A percentile compares a stretch with the other conserved stretches of the same genome.
These are phyloP conservation scores for Leuciscus idus DNA, from an alignment of 2,113 vertebrate species.

Conservation along the genomic window DNA sequence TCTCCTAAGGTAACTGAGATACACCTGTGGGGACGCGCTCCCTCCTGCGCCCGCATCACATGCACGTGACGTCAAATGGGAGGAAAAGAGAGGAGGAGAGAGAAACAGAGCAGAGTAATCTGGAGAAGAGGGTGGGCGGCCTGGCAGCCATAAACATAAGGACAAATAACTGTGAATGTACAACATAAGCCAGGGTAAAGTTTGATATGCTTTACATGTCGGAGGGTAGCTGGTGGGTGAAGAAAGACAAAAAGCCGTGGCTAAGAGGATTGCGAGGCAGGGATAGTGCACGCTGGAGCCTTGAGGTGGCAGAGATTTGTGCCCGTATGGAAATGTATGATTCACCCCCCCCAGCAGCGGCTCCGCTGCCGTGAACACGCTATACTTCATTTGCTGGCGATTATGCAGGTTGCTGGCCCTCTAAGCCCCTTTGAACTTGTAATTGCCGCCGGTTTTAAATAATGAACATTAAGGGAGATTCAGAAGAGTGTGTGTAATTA, in stretches of 20 bases:
- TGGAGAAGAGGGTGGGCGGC: constrained; percentile 61
- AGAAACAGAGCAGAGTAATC: constrained; percentile 56
- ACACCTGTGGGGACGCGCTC: constrained; percentile 68
- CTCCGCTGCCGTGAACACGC: constrained; percentile 96
- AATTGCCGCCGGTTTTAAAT: constrained; percentile 98
- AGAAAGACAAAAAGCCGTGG: constrained; percentile 79
- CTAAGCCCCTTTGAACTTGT: constrained; percentile 99
- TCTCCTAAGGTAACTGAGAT: constrained; percentile 75
- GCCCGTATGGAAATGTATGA: constrained; percentile 92
- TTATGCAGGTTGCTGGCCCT: constrained; percentile 96
- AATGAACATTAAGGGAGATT: constrained; percentile 96
- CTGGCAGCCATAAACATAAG: constrained; percentile 66
- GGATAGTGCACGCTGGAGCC: constrained; percentile 79
- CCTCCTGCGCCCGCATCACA: background rate
- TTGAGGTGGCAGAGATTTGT: constrained; percentile 87
- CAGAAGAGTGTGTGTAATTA: constrained; percentile 96
- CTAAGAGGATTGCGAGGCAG: constrained; percentile 80
- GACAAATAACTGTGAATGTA: constrained; percentile 70
- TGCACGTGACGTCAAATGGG: constrained; percentile 19
- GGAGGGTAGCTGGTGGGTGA: constrained; percentile 40
- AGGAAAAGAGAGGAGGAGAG: constrained; percentile 23
- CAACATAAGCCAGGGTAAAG: constrained; percentile 66
- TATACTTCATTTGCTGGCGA: constrained; percentile 95
- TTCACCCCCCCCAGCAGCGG: constrained; percentile 80
- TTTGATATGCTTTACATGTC: constrained; percentile 71